These are phyloP conservation scores for Gila robusta DNA, from an alignment of 2,797 vertebrate species.

Conservation along the genomic window DNA sequence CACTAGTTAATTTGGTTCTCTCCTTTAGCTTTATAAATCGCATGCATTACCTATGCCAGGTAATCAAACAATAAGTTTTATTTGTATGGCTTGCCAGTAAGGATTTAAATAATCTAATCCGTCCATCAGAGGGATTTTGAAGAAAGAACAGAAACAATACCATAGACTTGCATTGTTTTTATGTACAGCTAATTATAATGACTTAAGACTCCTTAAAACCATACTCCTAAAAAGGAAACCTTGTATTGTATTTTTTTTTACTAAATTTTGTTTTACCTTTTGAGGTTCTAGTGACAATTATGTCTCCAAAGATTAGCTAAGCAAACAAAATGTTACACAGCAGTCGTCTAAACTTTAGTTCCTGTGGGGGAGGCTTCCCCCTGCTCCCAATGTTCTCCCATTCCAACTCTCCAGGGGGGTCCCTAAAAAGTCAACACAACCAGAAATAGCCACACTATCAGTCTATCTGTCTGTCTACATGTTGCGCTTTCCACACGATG, in stretches of 20 bases:
- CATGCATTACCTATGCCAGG: neutral
- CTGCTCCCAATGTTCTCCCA: constrained; percentile 12
- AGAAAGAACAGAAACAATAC: neutral
- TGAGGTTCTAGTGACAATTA: constrained; percentile 8
- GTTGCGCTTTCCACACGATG: constrained; percentile 63
- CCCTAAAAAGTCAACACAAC: constrained; percentile 48
- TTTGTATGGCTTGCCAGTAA: neutral
- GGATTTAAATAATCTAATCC: neutral
- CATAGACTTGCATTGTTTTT: neutral
- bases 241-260: neutral
- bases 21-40: neutral
- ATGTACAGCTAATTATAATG: neutral
- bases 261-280: neutral
- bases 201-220: neutral
- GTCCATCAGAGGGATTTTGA: neutral
- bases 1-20: neutral
- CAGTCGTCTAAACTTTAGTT: constrained; percentile 36
- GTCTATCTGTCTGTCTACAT: constrained; percentile 56
- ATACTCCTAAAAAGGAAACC: neutral
- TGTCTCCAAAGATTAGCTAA: constrained; percentile 1
- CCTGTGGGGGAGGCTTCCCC: constrained; percentile 61
- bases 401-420: constrained; percentile 44
- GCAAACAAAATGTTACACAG: constrained; percentile 24
- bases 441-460: constrained; percentile 66
- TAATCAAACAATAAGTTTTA: neutral